Percentiles rank a stretch among this genome's conserved stretches.
phyloP scores from a whole-genome alignment of 1,140 invertebrate species.

The Drosophila serrata region DNA sequence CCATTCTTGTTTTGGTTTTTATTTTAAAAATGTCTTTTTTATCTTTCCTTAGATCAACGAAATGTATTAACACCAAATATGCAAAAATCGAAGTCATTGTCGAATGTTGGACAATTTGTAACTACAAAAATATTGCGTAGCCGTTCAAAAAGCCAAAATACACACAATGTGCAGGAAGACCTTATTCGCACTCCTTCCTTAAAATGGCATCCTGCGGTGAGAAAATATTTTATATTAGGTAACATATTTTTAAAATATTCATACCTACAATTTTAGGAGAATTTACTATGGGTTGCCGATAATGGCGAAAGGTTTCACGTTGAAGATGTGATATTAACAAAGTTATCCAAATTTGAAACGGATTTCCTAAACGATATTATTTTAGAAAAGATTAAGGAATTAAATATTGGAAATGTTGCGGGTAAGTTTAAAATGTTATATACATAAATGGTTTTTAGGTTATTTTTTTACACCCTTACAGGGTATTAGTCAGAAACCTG shows the following conservation, averaged over 20 bases:
- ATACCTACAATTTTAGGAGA: slow-evolving; percentile 88
- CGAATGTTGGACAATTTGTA: slow-evolving; percentile 93
- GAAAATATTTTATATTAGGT: slow-evolving; percentile 43
- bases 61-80: slow-evolving; percentile 86
- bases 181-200: slow-evolving; percentile 68
- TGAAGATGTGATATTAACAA: slow-evolving; percentile 89
- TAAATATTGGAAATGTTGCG: slow-evolving; percentile 93
- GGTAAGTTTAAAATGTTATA: slow-evolving; percentile 18
- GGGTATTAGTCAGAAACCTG: too few relatives aligned
- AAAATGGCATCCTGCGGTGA: slow-evolving; percentile 91
- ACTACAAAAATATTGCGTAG: slow-evolving; percentile 93
- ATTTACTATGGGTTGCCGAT: slow-evolving; percentile 93
- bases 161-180: slow-evolving; percentile 79
- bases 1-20: too few relatives aligned
- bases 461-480: too few relatives aligned
- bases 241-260: not conserved
- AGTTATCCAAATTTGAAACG: slow-evolving; percentile 93
- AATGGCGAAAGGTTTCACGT: slow-evolving; percentile 91
- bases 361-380: slow-evolving; percentile 93
- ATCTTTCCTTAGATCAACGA: slow-evolving; percentile 17
- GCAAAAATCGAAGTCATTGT: slow-evolving; percentile 95
- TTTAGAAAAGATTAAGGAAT: slow-evolving; percentile 93
- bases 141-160: slow-evolving; percentile 92
- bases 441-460: too few relatives aligned
- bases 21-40: not conserved